Base-by-base conservation (phyloP, 2,113 vertebrate genomes). In the Ptilonorhynchus violaceus region DNA sequence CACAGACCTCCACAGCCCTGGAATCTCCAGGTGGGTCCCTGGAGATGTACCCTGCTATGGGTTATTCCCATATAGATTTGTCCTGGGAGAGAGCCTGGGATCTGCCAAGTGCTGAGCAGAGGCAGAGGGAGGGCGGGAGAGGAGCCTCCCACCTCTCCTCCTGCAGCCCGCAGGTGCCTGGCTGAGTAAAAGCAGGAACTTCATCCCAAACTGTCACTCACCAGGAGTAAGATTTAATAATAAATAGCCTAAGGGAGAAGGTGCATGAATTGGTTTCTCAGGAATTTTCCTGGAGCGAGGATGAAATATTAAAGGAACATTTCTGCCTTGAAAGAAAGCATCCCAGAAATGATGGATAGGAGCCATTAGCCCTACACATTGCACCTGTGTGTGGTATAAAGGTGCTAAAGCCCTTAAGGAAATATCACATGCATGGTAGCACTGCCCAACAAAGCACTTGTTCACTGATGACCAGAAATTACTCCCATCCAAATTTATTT, bases 401-500 rank as follows among this genome's bases (percentile, higher is more conserved):
- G 63, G 16, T 60, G 35, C 28, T 7, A n/a, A 90, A 67, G 56
- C 47, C 50, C 72, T 83, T 84, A 42, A 88, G 85, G 88, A 88
- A 81, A 31, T 52, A 52, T 19, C 64, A 62, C 24, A 3, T 2
- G 5, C 0, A 0, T 33, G 50, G n/a, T 28, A 41, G 49, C 56
- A 44, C 4, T 60, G 14, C 35, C 24, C 18, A 69, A 4, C 14
- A 91, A 63, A 96, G 84, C 28, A 73, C 82, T 97, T 96, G 27
- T 50, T 68, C 89, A 59, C 30, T 53, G 69, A 88, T 59, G 67
- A 13, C 69, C 53, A 75, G 41, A 89, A 89, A 93, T 46, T 2
- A 91, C 82, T 95, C 42, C 42, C 53, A 88, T 82, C 58, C 83
- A 95, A 95, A 95, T 97, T 96, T 88, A 86, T 93, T 96, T 93